phyloP scores from a whole-genome alignment of 2,113 vertebrate species.

The Empidonax traillii region DNA sequence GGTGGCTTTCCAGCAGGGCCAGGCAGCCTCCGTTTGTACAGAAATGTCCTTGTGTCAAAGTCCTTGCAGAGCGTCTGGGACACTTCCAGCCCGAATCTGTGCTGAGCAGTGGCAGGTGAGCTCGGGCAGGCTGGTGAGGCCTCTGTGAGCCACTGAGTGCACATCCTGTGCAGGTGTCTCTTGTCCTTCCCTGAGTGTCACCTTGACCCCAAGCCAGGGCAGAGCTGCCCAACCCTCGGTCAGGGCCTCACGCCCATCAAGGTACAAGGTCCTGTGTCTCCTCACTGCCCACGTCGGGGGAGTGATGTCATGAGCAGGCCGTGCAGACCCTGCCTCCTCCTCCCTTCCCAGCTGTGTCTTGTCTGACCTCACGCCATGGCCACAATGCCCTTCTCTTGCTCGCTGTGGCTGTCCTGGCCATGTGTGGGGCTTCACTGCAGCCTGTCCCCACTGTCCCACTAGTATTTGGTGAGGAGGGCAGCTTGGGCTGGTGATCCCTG shows the following conservation, averaged over 20 bases:
- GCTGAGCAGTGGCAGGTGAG: not conserved
- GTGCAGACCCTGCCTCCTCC: not conserved
- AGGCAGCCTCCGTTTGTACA: not conserved
- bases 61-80: not conserved
- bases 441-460: rapidly evolving
- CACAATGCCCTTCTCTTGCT: rapidly evolving
- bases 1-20: not conserved
- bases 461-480: not conserved
- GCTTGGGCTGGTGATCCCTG: not conserved
- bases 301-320: not conserved
- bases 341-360: not conserved
- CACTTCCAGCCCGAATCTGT: not conserved
- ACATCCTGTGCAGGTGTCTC: not conserved
- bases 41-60: not conserved
- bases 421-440: rapidly evolving
- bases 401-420: rapidly evolving
- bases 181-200: rapidly evolving
- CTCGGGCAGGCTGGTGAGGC: rapidly evolving
- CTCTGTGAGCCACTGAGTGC: rapidly evolving
- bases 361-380: not conserved
- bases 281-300: rapidly evolving
- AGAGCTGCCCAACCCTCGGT: not conserved
- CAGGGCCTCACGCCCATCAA: rapidly evolving
- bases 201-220: not conserved
- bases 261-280: not conserved